A percentile compares a stretch with the other conserved stretches of the same genome.
Conservation (phyloP, 2,113 vertebrate species). For the Pollachius pollachius region DNA sequence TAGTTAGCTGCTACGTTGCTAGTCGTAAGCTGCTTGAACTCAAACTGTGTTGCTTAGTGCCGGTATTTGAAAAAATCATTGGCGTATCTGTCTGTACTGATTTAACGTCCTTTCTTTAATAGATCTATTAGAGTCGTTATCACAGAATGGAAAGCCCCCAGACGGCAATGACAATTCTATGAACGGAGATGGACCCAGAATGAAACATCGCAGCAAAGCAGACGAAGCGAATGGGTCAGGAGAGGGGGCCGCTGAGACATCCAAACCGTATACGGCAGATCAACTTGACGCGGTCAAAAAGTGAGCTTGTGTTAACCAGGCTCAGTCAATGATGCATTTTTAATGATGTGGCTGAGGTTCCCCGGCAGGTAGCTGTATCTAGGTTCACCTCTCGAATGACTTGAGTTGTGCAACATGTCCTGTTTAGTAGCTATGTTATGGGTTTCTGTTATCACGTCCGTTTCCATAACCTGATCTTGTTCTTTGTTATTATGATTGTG, state of each 20-base stretch:
- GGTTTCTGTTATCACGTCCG: neutral
- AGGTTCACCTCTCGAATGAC: too few species aligned
- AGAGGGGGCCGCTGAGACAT: slow-evolving; percentile 76
- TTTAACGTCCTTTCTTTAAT: slow-evolving; percentile 15
- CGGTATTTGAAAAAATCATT: too few species aligned
- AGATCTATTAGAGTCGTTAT: slow-evolving; percentile 87
- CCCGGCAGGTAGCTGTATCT: neutral
- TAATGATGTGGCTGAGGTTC: neutral
- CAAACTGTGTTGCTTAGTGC: too few species aligned
- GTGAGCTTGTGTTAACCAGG: slow-evolving; percentile 58
- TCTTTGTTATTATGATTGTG: slow-evolving; percentile 5
- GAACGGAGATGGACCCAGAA: slow-evolving; percentile 68
- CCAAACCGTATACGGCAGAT: slow-evolving; percentile 85
- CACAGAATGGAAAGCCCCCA: slow-evolving; percentile 77
- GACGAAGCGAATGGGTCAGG: slow-evolving; percentile 43
- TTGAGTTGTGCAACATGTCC: too few species aligned
- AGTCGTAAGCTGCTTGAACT: neutral
- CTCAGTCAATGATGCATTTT: neutral
- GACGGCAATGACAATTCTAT: slow-evolving; percentile 66
- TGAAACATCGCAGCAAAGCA: slow-evolving; percentile 68
- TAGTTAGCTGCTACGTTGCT: neutral
- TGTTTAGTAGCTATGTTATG: too few species aligned
- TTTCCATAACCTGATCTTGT: neutral
- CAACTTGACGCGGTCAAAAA: slow-evolving; percentile 93
- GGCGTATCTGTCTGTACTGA: too few species aligned